Conservation (phyloP, 1,140 invertebrate species). For the Trachymyrmex cornetzi region DNA sequence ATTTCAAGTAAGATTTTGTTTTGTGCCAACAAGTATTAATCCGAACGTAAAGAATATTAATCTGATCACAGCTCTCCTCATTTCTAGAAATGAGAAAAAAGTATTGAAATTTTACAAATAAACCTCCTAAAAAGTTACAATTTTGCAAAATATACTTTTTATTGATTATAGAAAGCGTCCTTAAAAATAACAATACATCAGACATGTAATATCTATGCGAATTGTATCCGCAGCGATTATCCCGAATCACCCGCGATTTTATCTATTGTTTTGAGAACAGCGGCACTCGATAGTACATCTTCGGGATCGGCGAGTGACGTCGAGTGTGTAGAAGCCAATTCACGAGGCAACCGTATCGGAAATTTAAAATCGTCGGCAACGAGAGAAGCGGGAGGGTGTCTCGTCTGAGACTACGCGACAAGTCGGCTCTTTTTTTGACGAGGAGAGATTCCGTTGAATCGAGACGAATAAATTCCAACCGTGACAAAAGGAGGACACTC, state of each 20-base stretch:
- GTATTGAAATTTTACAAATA: neutral
- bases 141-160: neutral
- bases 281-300: neutral
- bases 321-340: slow-evolving; percentile 31
- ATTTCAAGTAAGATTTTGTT: neutral
- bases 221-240: neutral
- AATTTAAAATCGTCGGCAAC: slow-evolving; percentile 70
- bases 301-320: slow-evolving; percentile 56
- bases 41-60: neutral
- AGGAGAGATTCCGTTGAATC: slow-evolving; percentile 66
- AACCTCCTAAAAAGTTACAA: too few species aligned
- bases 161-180: neutral
- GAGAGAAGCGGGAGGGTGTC: slow-evolving; percentile 32
- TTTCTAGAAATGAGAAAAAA: neutral
- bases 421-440: slow-evolving; percentile 78
- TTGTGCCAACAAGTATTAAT: neutral
- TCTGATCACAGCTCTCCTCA: neutral
- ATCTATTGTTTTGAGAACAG: slow-evolving; percentile 5
- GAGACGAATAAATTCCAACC: slow-evolving; percentile 76
- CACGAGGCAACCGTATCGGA: slow-evolving; percentile 56
- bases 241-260: neutral
- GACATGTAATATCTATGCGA: neutral
- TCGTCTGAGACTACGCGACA: slow-evolving; percentile 70
- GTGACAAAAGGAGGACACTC: slow-evolving; percentile 77
- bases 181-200: neutral